Conservation (phyloP, 2,797 vertebrate genomes). For the Tauraco hartlaubi region DNA sequence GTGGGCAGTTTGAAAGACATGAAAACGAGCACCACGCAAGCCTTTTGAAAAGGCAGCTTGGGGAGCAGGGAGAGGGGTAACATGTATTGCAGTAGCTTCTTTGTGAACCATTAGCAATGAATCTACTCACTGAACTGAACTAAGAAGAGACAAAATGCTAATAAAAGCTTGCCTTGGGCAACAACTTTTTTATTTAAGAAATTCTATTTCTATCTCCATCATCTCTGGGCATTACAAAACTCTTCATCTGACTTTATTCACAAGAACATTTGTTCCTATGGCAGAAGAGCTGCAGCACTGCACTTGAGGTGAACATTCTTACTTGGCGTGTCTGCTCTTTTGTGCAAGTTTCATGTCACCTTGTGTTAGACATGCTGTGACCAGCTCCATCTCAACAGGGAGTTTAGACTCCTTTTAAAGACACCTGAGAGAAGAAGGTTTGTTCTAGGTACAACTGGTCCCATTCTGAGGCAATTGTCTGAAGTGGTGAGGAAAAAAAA, state of each 20-base stretch:
- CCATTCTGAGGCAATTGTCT: neutral
- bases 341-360: neutral
- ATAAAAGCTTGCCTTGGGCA: conserved; percentile 38
- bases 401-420: neutral
- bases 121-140: conserved; percentile 30
- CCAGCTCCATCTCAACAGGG: neutral
- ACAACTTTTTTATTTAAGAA: neutral
- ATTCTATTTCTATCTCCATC: neutral
- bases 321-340: neutral
- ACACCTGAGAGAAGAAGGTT: neutral
- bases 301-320: neutral
- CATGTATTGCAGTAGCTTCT: neutral
- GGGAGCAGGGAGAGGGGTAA: neutral
- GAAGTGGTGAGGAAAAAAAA: neutral
- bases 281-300: neutral
- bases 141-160: neutral
- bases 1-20: neutral
- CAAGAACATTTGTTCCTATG: neutral
- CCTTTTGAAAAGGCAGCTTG: neutral
- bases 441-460: neutral
- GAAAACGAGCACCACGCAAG: neutral
- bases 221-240: neutral
- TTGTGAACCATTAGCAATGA: neutral
- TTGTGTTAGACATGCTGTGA: neutral
- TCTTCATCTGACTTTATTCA: neutral